These are phyloP conservation scores for Hipposideros armiger DNA, from an alignment of 2,113 vertebrate genomes.

Conservation along the genomic window DNA sequence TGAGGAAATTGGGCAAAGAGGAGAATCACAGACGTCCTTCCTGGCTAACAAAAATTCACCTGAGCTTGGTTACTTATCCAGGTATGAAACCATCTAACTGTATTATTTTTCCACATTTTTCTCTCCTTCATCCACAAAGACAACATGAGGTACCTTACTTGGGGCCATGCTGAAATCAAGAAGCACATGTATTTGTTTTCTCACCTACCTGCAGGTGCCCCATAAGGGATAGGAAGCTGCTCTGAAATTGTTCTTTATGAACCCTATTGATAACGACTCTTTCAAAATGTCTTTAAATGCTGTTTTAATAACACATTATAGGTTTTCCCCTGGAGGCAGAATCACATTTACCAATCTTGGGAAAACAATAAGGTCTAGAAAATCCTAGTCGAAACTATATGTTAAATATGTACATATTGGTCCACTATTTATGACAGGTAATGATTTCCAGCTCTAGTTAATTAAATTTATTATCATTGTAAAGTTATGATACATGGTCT, in stretches of 20 bases:
- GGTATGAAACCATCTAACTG: neutral
- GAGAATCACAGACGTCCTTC: neutral
- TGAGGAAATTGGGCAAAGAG: neutral
- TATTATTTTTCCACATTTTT: neutral
- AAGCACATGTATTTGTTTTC: neutral
- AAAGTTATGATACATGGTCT: neutral
- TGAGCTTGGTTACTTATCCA: neutral
- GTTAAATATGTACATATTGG: neutral
- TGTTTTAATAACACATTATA: neutral
- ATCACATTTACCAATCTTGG: neutral
- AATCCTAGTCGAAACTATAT: neutral
- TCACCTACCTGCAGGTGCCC: neutral
- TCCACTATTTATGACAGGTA: neutral
- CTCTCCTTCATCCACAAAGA: neutral
- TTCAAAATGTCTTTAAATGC: constrained; percentile 8
- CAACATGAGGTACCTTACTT: neutral
- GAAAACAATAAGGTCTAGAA: constrained; percentile 16
- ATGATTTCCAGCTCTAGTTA: neutral
- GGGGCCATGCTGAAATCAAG: neutral
- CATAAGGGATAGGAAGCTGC: neutral
- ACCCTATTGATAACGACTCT: neutral
- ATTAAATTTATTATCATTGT: neutral
- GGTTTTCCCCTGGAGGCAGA: neutral
- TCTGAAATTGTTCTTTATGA: neutral
- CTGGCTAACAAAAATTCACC: neutral